Percentiles rank a stretch among this genome's conserved stretches.
Conservation (phyloP, 1,140 invertebrate species). For the Zaprionus gabonicus region DNA sequence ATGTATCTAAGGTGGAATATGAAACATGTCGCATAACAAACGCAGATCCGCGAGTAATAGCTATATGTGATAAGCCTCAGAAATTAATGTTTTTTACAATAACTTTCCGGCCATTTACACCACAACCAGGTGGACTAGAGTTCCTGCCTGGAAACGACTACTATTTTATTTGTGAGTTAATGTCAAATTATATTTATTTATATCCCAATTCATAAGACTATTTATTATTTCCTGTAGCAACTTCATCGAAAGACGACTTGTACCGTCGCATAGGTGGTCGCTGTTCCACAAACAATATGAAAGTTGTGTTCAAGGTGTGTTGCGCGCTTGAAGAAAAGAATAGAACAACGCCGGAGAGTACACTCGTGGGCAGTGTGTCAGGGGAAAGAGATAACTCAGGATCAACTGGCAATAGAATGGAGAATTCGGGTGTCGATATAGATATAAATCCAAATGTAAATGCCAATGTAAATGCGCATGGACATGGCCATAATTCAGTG, state of each 20-base stretch:
- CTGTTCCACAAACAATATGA: conserved; percentile 97
- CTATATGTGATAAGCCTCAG: conserved; percentile 97
- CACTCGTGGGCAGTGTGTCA: conserved; percentile 81
- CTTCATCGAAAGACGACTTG: conserved; percentile 95
- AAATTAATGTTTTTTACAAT: conserved; percentile 98
- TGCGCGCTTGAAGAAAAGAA: conserved; percentile 88
- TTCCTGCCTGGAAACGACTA: conserved; percentile 97
- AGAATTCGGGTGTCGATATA: conserved; percentile 39
- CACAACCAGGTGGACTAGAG: conserved; percentile 96
- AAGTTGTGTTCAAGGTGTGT: conserved; percentile 97
- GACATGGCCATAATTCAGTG: conserved; percentile 40
- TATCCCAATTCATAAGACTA: background rate
- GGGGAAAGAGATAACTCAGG: conserved; percentile 55
- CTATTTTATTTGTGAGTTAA: conserved; percentile 95
- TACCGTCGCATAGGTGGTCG: conserved; percentile 95
- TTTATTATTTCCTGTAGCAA: conserved; percentile 85
- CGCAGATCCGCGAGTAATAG: conserved; percentile 95
- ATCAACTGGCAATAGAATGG: conserved; percentile 28
- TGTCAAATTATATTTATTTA: background rate
- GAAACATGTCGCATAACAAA: conserved; percentile 98
- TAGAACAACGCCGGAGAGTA: conserved; percentile 80
- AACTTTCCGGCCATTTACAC: conserved; percentile 97
- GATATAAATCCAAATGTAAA: conserved; percentile 39
- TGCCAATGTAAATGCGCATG: conserved; percentile 28
- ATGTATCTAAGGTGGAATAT: conserved; percentile 98